Evolutionary conservation across 2,888 invertebrate genomes (phyloP), one percentile per base, ranked within the genome.

Genomic region (Lamellibrachia columna): DNA sequence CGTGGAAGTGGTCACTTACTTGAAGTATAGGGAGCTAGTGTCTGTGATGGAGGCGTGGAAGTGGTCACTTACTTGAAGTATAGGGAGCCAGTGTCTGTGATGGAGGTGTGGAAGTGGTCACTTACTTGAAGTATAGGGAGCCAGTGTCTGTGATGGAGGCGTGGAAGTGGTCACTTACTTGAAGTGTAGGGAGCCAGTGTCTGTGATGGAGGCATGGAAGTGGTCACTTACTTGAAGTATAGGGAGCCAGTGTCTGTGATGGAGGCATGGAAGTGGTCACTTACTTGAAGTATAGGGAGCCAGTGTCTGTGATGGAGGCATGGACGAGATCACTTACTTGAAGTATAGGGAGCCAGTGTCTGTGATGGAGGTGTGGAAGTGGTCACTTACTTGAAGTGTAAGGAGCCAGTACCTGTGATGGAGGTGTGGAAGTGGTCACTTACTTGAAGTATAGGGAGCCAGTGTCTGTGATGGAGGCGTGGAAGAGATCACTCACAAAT

Each of bases 401-500:
- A 55, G 7, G 55, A 55, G 7, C 55, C 55, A 8, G 55, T 55
- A 9, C 7, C 9, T 15, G 15, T 11, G 11, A 15, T 15, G 15
- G 60, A 60, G 60, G 11, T 60, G 11, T 15, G 11, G 3, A 60
- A 60, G 11, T 60, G 40, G 7, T 60, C 22, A 91, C 91, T 93
- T 92, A 94, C 94, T 92, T 94, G 53, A 90, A 53, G 58, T 90
- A 15, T n/a, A 94, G 91, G 3, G 93, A 52, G 3, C 93, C 94
- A 52, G 93, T 93, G 60, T 93, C 93, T 28, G 94, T 91, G 75
- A 93, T 60, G 2, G 93, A 92, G 22, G 94, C 93, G 40, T 92
- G 93, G 93, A 94, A 95, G n/a, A 95, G 92, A 60, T 95, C 94
- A 90, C 91, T 90, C 2, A 95, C 94, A 60, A 95, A 93, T 52